Conservation (phyloP, 2,888 invertebrate genomes). For the Athalia cordata region DNA sequence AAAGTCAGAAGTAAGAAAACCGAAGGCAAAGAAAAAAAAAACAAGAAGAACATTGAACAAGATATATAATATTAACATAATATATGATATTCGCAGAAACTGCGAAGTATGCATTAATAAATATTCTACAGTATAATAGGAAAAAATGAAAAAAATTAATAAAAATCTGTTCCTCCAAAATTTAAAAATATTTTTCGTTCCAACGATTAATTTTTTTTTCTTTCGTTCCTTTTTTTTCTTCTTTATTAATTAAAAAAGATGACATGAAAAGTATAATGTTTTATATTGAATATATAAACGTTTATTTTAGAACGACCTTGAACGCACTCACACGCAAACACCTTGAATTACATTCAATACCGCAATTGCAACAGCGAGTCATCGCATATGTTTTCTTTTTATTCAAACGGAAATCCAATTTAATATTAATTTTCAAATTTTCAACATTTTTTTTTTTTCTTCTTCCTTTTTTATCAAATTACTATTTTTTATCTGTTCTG, state of each 20-base stretch:
- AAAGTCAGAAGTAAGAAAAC: not conserved
- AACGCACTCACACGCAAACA: too few species aligned
- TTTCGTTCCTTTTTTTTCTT: not conserved
- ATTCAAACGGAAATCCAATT: not conserved
- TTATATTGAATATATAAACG: not conserved
- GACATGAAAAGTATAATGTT: not conserved
- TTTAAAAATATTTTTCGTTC: too few species aligned
- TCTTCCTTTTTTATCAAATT: not conserved
- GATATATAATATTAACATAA: not conserved
- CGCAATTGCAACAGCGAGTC: too few species aligned
- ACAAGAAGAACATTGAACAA: not conserved
- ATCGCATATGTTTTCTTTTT: too few species aligned
- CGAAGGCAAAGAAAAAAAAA: not conserved
- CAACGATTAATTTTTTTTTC: not conserved
- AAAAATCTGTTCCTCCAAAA: too few species aligned
- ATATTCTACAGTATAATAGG: too few species aligned
- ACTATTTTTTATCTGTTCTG: too few species aligned
- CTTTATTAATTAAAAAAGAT: not conserved
- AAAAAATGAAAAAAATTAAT: not conserved
- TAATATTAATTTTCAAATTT: not conserved
- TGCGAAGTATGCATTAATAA: too few species aligned
- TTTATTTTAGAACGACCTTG: too few species aligned
- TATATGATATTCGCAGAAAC: too few species aligned
- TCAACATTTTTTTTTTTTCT: not conserved
- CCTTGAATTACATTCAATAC: too few species aligned